Conservation (phyloP, 2,113 vertebrate species). For the Fulica atra region DNA sequence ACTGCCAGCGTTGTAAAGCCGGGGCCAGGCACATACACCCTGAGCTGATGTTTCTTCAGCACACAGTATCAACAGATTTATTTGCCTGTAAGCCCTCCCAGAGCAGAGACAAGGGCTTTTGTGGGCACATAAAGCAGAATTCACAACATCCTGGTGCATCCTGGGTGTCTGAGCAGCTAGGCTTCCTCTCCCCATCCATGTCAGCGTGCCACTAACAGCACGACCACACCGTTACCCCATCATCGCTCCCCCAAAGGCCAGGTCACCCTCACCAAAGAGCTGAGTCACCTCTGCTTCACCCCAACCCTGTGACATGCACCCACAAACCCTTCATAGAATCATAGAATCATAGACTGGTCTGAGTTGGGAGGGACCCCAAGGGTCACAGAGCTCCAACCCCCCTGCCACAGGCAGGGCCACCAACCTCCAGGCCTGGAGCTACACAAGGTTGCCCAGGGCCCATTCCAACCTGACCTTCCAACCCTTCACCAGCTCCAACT, state of each 20-base stretch:
- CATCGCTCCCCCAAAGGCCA: rapidly evolving
- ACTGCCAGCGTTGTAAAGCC: not conserved
- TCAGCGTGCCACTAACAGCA: rapidly evolving
- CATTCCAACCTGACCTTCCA: no score
- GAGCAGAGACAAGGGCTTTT: not conserved
- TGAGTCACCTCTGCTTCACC: rapidly evolving
- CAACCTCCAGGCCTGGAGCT: no score
- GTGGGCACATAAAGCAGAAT: not conserved
- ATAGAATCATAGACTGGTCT: no score
- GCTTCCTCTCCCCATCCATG: not conserved
- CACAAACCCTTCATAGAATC: not conserved
- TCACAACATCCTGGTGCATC: not conserved
- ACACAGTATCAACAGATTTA: not conserved
- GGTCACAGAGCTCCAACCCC: no score
- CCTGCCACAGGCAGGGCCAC: no score
- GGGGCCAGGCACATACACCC: not conserved
- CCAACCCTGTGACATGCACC: not conserved
- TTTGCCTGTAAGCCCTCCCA: not conserved
- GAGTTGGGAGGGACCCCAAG: no score
- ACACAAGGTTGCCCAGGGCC: no score
- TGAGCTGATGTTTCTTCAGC: not conserved
- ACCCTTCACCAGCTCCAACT: rapidly evolving
- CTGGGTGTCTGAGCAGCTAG: not conserved
- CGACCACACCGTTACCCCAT: rapidly evolving
- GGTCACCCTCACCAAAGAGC: not conserved